Base-by-base conservation (phyloP, 2,797 vertebrate species). In the Acipenser ruthenus region DNA sequence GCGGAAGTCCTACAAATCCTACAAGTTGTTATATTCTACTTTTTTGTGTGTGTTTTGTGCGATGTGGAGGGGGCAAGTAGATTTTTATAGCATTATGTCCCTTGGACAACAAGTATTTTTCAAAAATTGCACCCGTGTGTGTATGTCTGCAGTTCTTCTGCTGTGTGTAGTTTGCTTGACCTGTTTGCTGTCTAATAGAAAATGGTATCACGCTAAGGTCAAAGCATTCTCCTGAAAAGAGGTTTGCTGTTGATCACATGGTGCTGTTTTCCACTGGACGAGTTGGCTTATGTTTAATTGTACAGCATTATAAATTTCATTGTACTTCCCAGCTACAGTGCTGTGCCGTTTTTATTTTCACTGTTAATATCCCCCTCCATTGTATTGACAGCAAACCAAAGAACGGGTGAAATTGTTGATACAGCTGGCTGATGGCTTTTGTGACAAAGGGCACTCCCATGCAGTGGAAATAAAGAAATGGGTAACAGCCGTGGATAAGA, bases 371-470 rank as follows among this genome's bases (percentile, higher is more conserved):
- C 51, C 23, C 4, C 23, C 65, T 64, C 62, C 59, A 50, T 60
- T 56, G 56, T 10, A 47, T 80, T 78, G 65, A 9, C 79, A 99
- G 96, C 96, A 99, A 99, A 99, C 95, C 82, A 99, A 98, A 93
- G 97, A 99, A 85, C 91, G 96, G 0, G 97, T 99, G 79, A 99
- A 99, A 89, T 88, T 99, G 79, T 88, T 99, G 86, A 99, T 99
- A 86, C 97, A 99, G 87, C 86, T 99, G 82, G 97, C 97, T 0
- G 96, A 98, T 60, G 95, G 96, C 77, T 99, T 99, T 90, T 98
- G 95, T 74, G 96, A 99, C 82, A 99, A 99, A 80, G 95, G 95
- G 68, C 97, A 99, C 88, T 92, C 95, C 82, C 97, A 99, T 60
- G 93, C 97, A 3, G 88, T 89, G 59, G 97, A 99, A 86, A 99